These are phyloP conservation scores for Propithecus perrieri DNA, from an alignment of 2,797 vertebrate genomes.

Conservation along the genomic window DNA sequence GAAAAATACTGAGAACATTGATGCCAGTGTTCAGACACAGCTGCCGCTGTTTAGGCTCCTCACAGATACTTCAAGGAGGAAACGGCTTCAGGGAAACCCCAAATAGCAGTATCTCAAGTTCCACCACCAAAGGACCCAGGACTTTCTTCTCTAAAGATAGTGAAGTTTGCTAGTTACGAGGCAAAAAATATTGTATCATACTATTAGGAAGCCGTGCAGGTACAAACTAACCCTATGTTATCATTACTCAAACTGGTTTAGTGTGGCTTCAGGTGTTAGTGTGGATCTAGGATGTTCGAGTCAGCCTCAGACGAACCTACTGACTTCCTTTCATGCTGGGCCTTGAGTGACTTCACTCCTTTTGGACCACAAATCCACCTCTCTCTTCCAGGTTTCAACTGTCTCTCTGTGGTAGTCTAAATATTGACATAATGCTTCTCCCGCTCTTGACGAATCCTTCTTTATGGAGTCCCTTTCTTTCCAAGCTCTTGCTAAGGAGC, in stretches of 20 bases:
- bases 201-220: neutral
- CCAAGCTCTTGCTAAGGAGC: slow-evolving; percentile 39
- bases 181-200: neutral
- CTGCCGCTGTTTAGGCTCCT: neutral
- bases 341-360: neutral
- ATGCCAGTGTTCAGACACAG: neutral
- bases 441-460: slow-evolving; percentile 55
- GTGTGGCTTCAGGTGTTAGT: too few relatives aligned
- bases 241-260: neutral
- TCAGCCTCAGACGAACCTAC: neutral
- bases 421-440: slow-evolving; percentile 77
- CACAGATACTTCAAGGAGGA: neutral
- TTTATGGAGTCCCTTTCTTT: slow-evolving; percentile 67
- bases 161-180: neutral
- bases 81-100: neutral
- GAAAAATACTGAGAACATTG: neutral
- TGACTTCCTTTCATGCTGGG: neutral
- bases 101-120: neutral
- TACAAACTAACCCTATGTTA: neutral
- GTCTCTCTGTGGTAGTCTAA: slow-evolving; percentile 77
- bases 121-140: neutral
- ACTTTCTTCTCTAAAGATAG: neutral
- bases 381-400: slow-evolving; percentile 69
- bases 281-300: neutral
- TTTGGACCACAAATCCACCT: slow-evolving; percentile 62